Base-by-base conservation (phyloP, 2,888 invertebrate genomes). In the Apamea sordens region DNA sequence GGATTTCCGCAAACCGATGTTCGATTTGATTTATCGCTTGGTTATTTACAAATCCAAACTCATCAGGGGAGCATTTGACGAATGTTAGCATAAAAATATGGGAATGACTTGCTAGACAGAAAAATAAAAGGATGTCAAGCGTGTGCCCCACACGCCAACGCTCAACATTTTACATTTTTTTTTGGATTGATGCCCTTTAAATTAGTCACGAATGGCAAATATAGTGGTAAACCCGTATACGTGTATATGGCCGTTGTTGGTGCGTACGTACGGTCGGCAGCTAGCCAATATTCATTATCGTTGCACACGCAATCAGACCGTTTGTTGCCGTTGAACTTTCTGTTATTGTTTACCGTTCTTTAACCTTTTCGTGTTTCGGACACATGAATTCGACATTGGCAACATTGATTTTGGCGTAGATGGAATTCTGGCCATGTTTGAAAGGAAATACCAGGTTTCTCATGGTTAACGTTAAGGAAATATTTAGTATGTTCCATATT, bases 311-410 rank as follows among this genome's bases (percentile, higher is more conserved):
- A 91, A 91, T 85, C 89, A 71, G 81, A 74, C 82, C 79, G 80
- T 83, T 85, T 80, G 82, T 76, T 87, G 90, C 77, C 89, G 89
- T 90, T 92, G 92, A 93, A 92, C 93, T 90, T 89, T 87, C 80
- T 90, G 90, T 91, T 92, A 86, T 92, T 92, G 90, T 92, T 92
- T 91, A 91, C 89, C 83, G 91, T 90, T 86, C 87, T 85, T 88
- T 90, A 90, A 92, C 90, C 91, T 92, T 90, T 89, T 82, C 86
- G 85, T 88, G 86, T 85, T 84, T 83, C 63, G 73, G 81, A 76
- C 79, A 89, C 86, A 85, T 88, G 76, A 80, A 75, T 71, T 71
- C 73, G 67, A 72, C 79, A 79, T 84, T 76, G 64, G 70, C 63
- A 56, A 71, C 77, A 83, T 83, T 81, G 75, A 83, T 87, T 86